These are phyloP conservation scores for Leptodactylus fuscus DNA, from an alignment of 2,113 vertebrate genomes.

Conservation along the genomic window DNA sequence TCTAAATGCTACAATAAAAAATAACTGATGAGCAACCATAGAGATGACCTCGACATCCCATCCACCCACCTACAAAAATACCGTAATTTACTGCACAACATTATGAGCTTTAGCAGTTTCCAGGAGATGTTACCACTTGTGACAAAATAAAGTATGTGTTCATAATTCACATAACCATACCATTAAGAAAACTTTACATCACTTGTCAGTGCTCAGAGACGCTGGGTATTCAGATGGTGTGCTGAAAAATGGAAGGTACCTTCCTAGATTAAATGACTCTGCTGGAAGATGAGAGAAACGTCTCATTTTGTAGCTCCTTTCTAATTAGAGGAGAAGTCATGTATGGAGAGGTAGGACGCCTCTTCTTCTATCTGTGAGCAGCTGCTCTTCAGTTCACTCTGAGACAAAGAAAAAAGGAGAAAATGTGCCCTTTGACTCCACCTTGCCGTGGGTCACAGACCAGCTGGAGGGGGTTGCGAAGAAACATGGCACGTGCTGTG, in stretches of 20 bases:
- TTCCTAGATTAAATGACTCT: constrained; percentile 6
- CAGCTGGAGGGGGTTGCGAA: constrained; percentile 52
- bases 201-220: constrained; percentile 9
- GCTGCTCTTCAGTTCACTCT: constrained; percentile 45
- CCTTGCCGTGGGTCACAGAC: constrained; percentile 55
- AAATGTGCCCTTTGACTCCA: constrained; percentile 52
- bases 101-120: constrained; percentile 53
- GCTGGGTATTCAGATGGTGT: background rate
- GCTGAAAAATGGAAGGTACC: constrained; percentile 32
- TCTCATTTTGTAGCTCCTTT: constrained; percentile 8
- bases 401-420: constrained; percentile 46
- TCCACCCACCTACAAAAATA: constrained; percentile 60
- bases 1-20: constrained; percentile 54
- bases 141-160: constrained; percentile 55
- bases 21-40: constrained; percentile 55
- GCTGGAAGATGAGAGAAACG: constrained; percentile 10
- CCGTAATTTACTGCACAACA: constrained; percentile 51
- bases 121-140: constrained; percentile 52
- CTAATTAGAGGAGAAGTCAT: constrained; percentile 41
- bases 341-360: constrained; percentile 13
- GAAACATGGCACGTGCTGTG: constrained; percentile 52
- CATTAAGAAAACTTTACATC: constrained; percentile 54
- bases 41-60: constrained; percentile 48
- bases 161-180: constrained; percentile 46
- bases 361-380: constrained; percentile 37